Evolutionary conservation across 1,140 invertebrate genomes (phyloP).

Genomic region (Amyelois transitella): DNA sequence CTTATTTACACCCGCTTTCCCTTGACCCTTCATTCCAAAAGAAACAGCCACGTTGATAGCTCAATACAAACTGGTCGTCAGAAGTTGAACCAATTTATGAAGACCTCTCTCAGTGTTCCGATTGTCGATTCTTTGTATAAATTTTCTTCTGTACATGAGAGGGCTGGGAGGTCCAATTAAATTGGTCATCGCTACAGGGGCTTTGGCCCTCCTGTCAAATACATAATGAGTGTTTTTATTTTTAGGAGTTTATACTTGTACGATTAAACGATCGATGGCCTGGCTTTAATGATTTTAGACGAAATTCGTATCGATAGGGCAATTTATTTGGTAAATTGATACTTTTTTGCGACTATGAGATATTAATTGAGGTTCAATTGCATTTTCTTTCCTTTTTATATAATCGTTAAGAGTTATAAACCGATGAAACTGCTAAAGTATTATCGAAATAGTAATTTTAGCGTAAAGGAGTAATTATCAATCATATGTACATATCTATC

Average conservation of each 20-base stretch:
- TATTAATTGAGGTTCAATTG: background rate
- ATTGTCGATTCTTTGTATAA: constrained; percentile 1
- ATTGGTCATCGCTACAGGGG: constrained; percentile 17
- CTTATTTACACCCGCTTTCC: constrained; percentile 43
- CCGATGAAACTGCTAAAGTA: too few species aligned
- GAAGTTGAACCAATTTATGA: constrained; percentile 22
- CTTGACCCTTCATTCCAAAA: constrained; percentile 26
- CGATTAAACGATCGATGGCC: constrained; percentile 42
- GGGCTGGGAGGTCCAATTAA: constrained; percentile 12
- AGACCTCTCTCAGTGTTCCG: constrained; percentile 28
- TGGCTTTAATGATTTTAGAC: constrained; percentile 32
- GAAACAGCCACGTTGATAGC: constrained; percentile 16
- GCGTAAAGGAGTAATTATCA: too few species aligned
- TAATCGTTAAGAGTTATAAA: too few species aligned
- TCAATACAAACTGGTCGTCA: constrained; percentile 33
- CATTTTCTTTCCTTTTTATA: too few species aligned
- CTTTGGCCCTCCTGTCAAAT: constrained; percentile 52
- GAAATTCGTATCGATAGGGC: constrained; percentile 10
- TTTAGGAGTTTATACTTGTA: constrained; percentile 33
- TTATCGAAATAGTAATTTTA: too few species aligned
- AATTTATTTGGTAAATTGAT: background rate
- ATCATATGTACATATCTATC: too few species aligned
- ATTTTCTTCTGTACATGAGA: constrained; percentile 9
- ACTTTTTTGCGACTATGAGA: background rate
- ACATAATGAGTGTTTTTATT: constrained; percentile 58